A percentile compares a stretch with the other conserved stretches of the same genome.
phyloP scores from a whole-genome alignment of 1,140 invertebrate genomes.

The Drosophila watanabei region DNA sequence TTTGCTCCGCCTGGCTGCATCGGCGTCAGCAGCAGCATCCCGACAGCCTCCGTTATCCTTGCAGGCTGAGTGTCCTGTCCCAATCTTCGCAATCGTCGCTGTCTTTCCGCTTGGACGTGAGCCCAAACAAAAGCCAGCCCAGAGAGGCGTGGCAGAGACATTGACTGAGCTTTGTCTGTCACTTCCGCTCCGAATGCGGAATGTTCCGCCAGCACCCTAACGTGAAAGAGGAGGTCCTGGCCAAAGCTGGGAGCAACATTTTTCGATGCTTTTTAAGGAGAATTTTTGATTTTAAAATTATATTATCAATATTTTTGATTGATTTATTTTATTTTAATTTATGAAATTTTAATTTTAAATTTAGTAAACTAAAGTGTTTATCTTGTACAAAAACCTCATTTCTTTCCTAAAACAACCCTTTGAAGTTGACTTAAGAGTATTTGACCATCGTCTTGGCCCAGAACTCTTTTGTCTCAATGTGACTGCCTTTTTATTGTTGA shows the following conservation, averaged over 20 bases:
- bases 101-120: conserved; percentile 46
- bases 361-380: neutral
- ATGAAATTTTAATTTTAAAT: too few relatives aligned
- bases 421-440: conserved; percentile 11
- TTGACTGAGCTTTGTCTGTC: conserved; percentile 45
- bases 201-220: conserved; percentile 9
- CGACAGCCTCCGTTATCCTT: conserved; percentile 17
- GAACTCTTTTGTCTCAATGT: neutral
- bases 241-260: neutral
- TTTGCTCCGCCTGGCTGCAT: conserved; percentile 37
- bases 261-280: neutral
- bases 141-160: conserved; percentile 34
- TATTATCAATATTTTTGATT: neutral
- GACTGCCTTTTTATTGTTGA: conserved; percentile 38
- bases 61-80: conserved; percentile 15
- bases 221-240: neutral
- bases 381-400: neutral
- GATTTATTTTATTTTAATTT: too few relatives aligned
- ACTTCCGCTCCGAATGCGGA: conserved; percentile 29
- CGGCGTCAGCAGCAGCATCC: conserved; percentile 3
- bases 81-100: conserved; percentile 33
- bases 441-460: neutral
- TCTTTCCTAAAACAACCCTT: neutral
- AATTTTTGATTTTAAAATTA: neutral
- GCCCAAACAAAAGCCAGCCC: conserved; percentile 40